A percentile compares a stretch with the other conserved stretches of the same genome.
Conservation (phyloP, 2,113 vertebrate genomes). For the Entelurus aequoreus region DNA sequence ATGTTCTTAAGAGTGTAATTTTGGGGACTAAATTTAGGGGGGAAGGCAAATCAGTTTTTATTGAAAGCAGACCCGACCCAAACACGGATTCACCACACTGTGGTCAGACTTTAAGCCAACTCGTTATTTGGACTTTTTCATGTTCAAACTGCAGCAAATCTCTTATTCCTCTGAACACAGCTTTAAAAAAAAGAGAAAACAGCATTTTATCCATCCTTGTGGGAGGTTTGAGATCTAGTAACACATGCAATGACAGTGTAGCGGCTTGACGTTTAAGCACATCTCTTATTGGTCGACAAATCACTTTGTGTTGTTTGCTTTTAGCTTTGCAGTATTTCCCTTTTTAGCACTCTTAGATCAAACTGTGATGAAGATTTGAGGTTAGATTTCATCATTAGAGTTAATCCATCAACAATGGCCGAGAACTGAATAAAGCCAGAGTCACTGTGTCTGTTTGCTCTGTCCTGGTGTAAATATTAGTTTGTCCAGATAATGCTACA, state of each 20-base stretch:
- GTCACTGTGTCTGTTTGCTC: constrained; percentile 58
- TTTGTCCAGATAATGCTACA: constrained; percentile 66
- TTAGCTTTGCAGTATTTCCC: constrained; percentile 31
- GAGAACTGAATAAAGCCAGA: constrained; percentile 49
- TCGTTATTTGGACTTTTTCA: constrained; percentile 70
- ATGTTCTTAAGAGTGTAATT: constrained; percentile 71
- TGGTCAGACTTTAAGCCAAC: constrained; percentile 72
- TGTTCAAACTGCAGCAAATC: constrained; percentile 72
- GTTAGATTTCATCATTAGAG: constrained; percentile 59
- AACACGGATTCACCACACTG: constrained; percentile 74
- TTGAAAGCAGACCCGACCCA: constrained; percentile 75
- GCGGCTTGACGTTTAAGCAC: constrained; percentile 35
- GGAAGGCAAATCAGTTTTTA: constrained; percentile 73
- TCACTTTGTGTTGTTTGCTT: constrained; percentile 6
- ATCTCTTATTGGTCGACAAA: not conserved
- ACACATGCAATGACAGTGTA: constrained; percentile 27
- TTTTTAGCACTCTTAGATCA: constrained; percentile 45
- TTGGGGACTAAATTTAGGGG: constrained; percentile 67
- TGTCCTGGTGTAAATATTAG: constrained; percentile 67
- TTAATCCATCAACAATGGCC: constrained; percentile 69
- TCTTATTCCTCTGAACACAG: constrained; percentile 53
- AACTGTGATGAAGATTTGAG: constrained; percentile 34
- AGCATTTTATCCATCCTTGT: constrained; percentile 46
- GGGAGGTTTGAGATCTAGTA: constrained; percentile 27
- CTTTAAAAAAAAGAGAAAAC: constrained; percentile 43